Percentiles rank a stretch among this genome's conserved stretches.
phyloP scores from a whole-genome alignment of 2,113 vertebrate species.

The Phrynosoma blainvillii region DNA sequence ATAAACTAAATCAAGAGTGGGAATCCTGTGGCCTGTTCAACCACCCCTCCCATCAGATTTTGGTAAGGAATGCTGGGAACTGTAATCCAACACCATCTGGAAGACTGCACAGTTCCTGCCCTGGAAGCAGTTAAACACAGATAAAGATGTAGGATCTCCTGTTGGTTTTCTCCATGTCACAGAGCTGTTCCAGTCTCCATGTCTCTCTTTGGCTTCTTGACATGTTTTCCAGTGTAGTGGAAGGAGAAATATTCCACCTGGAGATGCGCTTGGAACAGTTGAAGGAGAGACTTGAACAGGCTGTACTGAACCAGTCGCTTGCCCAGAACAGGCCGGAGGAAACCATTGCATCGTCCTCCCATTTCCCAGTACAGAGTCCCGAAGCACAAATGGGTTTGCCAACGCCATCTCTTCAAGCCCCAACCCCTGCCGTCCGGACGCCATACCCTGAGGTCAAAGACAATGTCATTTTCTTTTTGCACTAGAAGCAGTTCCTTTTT shows the following conservation, averaged over 20 bases:
- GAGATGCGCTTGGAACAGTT: conserved; percentile 84
- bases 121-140: too few relatives aligned
- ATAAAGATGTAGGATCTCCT: too few relatives aligned
- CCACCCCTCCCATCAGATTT: too few relatives aligned
- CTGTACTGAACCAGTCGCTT: neutral
- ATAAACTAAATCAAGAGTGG: neutral
- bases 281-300: conserved; percentile 77
- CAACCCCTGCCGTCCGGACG: rapidly evolving
- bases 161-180: too few relatives aligned
- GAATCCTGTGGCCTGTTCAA: neutral
- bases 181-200: neutral
- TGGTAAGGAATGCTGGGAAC: too few relatives aligned
- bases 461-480: neutral
- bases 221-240: conserved; percentile 79
- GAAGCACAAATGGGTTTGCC: conserved; percentile 2
- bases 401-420: conserved; percentile 27
- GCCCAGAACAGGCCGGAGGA: neutral
- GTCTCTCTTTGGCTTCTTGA: neutral
- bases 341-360: neutral
- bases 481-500: neutral
- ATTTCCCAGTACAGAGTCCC: neutral
- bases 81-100: too few relatives aligned
- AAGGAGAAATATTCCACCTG: conserved; percentile 84
- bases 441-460: conserved; percentile 72
- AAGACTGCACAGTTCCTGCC: too few relatives aligned